phyloP scores from a whole-genome alignment of 2,888 invertebrate species.

The Dendrolimus houi region DNA sequence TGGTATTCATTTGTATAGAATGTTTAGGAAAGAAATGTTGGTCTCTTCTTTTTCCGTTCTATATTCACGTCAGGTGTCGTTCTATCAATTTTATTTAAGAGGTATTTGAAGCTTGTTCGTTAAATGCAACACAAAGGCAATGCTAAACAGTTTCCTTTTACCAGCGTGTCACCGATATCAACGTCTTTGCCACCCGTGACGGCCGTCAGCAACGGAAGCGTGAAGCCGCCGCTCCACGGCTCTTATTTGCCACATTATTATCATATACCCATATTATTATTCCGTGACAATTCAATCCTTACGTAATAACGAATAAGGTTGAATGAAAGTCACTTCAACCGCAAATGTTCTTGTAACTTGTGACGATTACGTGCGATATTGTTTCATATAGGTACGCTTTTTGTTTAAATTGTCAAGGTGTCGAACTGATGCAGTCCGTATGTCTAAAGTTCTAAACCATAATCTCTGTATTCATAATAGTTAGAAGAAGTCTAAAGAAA shows the following conservation, averaged over 20 bases:
- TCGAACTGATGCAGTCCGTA: background rate
- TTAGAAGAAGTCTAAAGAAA: too few relatives aligned
- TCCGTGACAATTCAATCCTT: conserved; percentile 10
- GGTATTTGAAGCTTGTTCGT: conserved; percentile 2
- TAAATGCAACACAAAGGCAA: conserved; percentile 1
- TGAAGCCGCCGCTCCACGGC: conserved; percentile 28
- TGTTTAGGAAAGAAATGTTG: background rate
- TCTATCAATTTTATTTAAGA: background rate
- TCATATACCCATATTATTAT: conserved; percentile 8
- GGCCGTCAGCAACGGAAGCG: conserved; percentile 31
- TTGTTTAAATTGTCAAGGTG: conserved; percentile 28
- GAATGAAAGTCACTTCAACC: conserved; percentile 3
- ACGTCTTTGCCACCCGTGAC: conserved; percentile 29
- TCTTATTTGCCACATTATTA: conserved; percentile 20
- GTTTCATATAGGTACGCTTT: conserved; percentile 23
- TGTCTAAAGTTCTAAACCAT: too few relatives aligned
- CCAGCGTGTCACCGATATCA: conserved; percentile 24
- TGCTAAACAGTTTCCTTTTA: conserved; percentile 16
- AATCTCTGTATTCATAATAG: too few relatives aligned
- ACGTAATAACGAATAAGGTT: conserved; percentile 16
- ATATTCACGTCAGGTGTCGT: background rate
- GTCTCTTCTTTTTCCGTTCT: background rate
- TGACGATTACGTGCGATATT: conserved; percentile 29
- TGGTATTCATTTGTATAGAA: background rate
- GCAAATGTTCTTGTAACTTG: conserved; percentile 18